phyloP scores from a whole-genome alignment of 2,888 invertebrate species.

The Rhodophaea formosa region DNA sequence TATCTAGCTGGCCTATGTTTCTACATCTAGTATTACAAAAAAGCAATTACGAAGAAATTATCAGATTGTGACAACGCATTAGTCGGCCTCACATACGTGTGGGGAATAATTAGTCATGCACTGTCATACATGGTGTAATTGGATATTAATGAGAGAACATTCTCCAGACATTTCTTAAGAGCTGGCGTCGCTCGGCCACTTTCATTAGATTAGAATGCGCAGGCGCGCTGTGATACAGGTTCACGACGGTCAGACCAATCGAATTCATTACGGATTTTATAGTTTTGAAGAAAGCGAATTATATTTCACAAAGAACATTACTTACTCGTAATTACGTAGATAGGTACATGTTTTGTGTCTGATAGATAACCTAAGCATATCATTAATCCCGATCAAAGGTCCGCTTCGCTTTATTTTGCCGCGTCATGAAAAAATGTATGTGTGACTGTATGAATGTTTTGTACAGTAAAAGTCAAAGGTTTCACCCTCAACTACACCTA shows the following conservation, averaged over 20 bases:
- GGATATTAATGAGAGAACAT: constrained; percentile 39
- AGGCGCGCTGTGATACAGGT: constrained; percentile 21
- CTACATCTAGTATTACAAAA: background rate
- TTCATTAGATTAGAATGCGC: constrained; percentile 41
- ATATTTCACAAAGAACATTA: too few species aligned
- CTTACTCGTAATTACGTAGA: too few species aligned
- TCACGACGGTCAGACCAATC: constrained; percentile 24
- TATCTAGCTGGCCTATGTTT: background rate
- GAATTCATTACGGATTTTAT: background rate
- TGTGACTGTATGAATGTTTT: too few species aligned
- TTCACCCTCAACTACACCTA: too few species aligned
- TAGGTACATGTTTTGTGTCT: too few species aligned
- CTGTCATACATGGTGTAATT: constrained; percentile 34
- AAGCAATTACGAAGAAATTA: background rate
- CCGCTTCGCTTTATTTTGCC: too few species aligned
- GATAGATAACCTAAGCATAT: too few species aligned
- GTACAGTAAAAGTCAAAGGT: too few species aligned
- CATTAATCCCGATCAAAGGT: too few species aligned
- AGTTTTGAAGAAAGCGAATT: too few species aligned
- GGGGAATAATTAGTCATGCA: constrained; percentile 23
- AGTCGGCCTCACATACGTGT: constrained; percentile 6
- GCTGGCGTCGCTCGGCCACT: constrained; percentile 25
- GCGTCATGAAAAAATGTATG: too few species aligned
- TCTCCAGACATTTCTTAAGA: constrained; percentile 35
- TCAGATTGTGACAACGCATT: constrained; percentile 11